Evolutionary conservation across 2,113 vertebrate species (phyloP).

Genomic region (Neolamprologus hecqui): DNA sequence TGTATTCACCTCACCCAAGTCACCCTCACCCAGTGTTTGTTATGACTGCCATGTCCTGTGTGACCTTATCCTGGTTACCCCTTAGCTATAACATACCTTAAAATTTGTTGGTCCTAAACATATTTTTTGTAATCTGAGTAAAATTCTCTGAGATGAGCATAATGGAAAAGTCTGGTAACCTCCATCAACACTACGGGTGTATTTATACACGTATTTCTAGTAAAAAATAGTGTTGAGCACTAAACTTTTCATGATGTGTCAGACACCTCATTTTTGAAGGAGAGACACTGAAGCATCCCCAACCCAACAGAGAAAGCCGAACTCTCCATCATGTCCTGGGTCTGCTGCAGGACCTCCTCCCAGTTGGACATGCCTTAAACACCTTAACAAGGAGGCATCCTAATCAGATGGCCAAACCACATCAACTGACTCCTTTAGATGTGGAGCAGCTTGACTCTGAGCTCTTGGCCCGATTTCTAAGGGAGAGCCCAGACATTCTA

Average conservation of each 20-base stretch:
- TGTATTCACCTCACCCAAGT: not conserved
- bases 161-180: not conserved
- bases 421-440: not conserved
- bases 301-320: accelerated
- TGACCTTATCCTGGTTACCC: not conserved
- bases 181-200: not conserved
- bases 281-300: not conserved
- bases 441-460: not conserved
- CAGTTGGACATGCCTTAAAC: not conserved
- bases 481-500: not conserved
- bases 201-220: not conserved
- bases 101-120: not conserved
- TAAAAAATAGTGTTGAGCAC: not conserved
- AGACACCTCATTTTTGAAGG: not conserved
- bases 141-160: not conserved
- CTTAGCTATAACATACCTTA: not conserved
- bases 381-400: not conserved
- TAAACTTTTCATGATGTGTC: not conserved
- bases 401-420: not conserved
- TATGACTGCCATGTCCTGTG: not conserved
- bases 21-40: not conserved
- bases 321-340: not conserved
- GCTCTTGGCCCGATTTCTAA: not conserved
- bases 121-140: not conserved
- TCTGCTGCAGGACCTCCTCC: not conserved